Percentiles rank a stretch among this genome's conserved stretches.
Evolutionary conservation across 2,888 invertebrate genomes (phyloP).

Genomic region (Leptothorax acervorum): DNA sequence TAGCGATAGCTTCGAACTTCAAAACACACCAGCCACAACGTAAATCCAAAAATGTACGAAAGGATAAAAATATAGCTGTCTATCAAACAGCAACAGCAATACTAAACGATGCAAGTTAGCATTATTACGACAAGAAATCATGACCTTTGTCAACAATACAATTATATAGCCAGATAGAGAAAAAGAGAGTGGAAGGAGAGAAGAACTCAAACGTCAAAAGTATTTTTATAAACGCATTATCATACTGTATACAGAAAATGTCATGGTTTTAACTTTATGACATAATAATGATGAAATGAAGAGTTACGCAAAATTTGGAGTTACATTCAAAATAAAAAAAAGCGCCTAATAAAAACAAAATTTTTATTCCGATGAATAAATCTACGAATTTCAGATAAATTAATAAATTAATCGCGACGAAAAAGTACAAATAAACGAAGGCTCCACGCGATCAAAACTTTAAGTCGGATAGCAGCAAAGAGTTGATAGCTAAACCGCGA

Average conservation of each 20-base stretch:
- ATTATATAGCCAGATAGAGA: not conserved
- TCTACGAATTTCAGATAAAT: not conserved
- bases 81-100: not conserved
- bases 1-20: conserved; percentile 2
- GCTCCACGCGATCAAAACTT: not conserved
- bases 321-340: not conserved
- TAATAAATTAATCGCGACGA: not conserved
- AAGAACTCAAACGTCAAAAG: not conserved
- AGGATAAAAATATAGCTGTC: not conserved
- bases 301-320: not conserved
- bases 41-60: conserved; percentile 31
- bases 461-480: not conserved
- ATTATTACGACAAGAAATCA: conserved; percentile 11
- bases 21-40: not conserved
- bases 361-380: not conserved
- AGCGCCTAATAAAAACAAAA: not conserved
- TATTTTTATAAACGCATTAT: not conserved
- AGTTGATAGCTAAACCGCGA: conserved; percentile 4
- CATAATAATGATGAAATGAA: not conserved
- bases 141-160: not conserved
- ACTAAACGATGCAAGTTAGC: not conserved
- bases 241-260: not conserved
- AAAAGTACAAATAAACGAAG: not conserved
- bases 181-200: not conserved
- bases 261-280: not conserved